A percentile compares a stretch with the other conserved stretches of the same genome.
phyloP scores from a whole-genome alignment of 2,888 invertebrate genomes.

The Drosophila neutralis region DNA sequence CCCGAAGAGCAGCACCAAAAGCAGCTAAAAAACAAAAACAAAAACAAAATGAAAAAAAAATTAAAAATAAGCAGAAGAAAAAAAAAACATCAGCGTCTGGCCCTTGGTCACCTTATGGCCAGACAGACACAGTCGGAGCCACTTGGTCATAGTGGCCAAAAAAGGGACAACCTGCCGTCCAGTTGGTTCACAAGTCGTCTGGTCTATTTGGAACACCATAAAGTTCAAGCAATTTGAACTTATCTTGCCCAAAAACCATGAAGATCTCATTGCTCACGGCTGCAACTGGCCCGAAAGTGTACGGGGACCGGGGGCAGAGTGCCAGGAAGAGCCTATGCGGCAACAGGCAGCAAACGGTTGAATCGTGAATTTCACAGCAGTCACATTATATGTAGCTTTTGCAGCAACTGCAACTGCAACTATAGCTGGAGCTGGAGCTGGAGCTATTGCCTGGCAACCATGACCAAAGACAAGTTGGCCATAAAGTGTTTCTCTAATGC shows the following conservation, averaged over 20 bases:
- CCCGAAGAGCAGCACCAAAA: slow-evolving; percentile 25
- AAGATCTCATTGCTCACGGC: slow-evolving; percentile 60
- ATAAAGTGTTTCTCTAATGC: slow-evolving; percentile 35
- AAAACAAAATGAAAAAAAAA: background rate
- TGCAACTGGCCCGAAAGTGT: slow-evolving; percentile 15
- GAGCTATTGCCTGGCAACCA: slow-evolving; percentile 5
- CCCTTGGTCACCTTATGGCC: slow-evolving; percentile 56
- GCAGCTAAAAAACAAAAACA: slow-evolving; percentile 24
- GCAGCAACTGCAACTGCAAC: background rate
- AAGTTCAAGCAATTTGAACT: slow-evolving; percentile 80
- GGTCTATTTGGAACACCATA: slow-evolving; percentile 78
- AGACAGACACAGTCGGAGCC: slow-evolving; percentile 29
- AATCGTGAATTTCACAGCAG: slow-evolving; percentile 78
- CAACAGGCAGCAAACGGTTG: slow-evolving; percentile 56
- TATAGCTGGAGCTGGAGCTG: background rate
- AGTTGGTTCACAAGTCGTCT: slow-evolving; percentile 46
- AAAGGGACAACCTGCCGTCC: slow-evolving; percentile 75
- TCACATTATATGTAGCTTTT: slow-evolving; percentile 64
- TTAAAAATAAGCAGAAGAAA: slow-evolving; percentile 2
- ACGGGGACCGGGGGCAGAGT: slow-evolving; percentile 9
- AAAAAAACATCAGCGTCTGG: slow-evolving; percentile 47
- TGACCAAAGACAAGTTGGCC: slow-evolving; percentile 42
- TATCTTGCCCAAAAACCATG: slow-evolving; percentile 55
- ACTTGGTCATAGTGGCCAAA: slow-evolving; percentile 57
- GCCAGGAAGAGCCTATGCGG: slow-evolving; percentile 2